A percentile compares a stretch with the other conserved stretches of the same genome.
Conservation (phyloP, 2,888 invertebrate genomes). For the Microctonus brassicae region DNA sequence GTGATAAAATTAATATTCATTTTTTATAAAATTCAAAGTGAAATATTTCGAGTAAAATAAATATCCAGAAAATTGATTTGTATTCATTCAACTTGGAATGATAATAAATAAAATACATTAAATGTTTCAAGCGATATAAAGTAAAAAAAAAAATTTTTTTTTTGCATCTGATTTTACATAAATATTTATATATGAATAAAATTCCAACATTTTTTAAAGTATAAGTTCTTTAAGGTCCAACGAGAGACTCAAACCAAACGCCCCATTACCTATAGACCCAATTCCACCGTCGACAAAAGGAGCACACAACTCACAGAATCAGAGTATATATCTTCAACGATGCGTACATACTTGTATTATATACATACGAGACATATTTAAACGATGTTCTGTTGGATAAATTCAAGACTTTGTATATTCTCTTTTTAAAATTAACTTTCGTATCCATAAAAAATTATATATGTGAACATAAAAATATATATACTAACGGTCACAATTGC, state of each 20-base stretch:
- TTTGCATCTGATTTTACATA: background rate
- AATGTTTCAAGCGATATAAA: too few species aligned
- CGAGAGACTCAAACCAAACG: constrained; percentile 38
- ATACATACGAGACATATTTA: background rate
- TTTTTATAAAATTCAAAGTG: too few species aligned
- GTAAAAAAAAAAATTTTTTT: too few species aligned
- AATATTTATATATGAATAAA: background rate
- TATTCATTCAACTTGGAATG: too few species aligned
- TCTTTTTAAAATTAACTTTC: constrained; percentile 27
- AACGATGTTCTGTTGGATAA: background rate
- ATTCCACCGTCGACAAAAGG: constrained; percentile 49
- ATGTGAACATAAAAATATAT: too few species aligned
- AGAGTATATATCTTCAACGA: background rate
- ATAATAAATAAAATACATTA: too few species aligned
- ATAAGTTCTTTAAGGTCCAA: constrained; percentile 18
- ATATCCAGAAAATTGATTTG: too few species aligned
- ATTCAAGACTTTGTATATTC: constrained; percentile 17
- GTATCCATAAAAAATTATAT: constrained; percentile 23
- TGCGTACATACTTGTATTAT: background rate
- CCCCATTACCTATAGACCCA: constrained; percentile 53
- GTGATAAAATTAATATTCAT: too few species aligned
- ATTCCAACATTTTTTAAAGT: background rate
- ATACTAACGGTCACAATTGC: constrained; percentile 51
- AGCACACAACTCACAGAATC: constrained; percentile 31
- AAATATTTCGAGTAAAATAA: too few species aligned